Evolutionary conservation across 2,888 invertebrate genomes (phyloP), one percentile per base, ranked within the genome.

Genomic region (Galerucella pusilla): DNA sequence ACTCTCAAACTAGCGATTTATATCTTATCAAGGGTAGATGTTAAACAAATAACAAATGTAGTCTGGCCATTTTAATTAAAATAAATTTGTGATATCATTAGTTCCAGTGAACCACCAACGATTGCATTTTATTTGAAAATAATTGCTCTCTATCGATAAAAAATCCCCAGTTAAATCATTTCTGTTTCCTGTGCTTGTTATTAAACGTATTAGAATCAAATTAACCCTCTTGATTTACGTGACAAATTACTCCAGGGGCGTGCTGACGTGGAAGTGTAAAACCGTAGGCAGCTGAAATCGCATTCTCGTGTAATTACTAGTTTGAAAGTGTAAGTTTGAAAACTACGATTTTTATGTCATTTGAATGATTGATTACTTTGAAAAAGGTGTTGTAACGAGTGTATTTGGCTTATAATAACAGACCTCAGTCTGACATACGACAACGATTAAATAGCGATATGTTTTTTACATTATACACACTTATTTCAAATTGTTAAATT

Each of bases 151-250:
- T 78, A 79, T 80, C 78, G 78, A 79, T 78, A 79, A 77, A 80
- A 80, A 81, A 78, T 78, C 78, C 74, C 75, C 75, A 74, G 79
- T 79, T 80, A 81, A 82, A 81, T 82, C 78, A 79, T 81, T 82
- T 82, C 80, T 77, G 75, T 79, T 81, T 82, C 80, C 81, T 81
- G 77, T 74, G 72, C 66, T 70, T 73, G 68, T 75, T 80, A 75
- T 65, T 73, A 77, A 73, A 73, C 71, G 67, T 67, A 71, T 68
- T 67, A 68, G 75, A 68, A 71, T 73, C 46, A 71, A 73, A 73
- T 75, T 72, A 72, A 73, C 77, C 77, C 77, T 77, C 74, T 74
- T 74, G 71, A 75, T 75, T 77, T 74, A 74, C 74, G 69, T 71
- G 66, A 71, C 73, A 75, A 75, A 63, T 63, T 57, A 57, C 16